Evolutionary conservation across 1,140 invertebrate genomes (phyloP), one percentile per base, ranked within the genome.

Genomic region (Drosophila tropicalis): DNA sequence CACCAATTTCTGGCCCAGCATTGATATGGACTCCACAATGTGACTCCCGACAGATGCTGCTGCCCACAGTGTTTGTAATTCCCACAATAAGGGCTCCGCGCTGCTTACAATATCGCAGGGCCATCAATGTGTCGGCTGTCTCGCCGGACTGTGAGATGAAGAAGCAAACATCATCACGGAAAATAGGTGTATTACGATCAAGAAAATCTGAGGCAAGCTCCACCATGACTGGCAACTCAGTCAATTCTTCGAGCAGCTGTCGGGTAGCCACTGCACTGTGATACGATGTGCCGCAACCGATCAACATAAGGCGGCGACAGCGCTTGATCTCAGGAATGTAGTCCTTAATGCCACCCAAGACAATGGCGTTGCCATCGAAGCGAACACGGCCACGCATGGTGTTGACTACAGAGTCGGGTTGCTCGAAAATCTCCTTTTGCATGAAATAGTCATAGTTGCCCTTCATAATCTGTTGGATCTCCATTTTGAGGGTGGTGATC

Each of bases 341-440:
- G 81, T 99, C 98, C 62, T 97, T 94, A 63, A 95, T 95, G 25
- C 94, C 95, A 69, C 94, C 94, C 41, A 95, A 91, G 10, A 93
- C 94, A 12, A 95, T 94, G 29, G 94, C 93, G 62, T 94, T 80
- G 22, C 77, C 98, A 91, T 99, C 97, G 57, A 93, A 98, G 97
- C 22, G 99, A 94, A 86, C 99, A 95, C 99, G 95, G 22, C 99
- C 99, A 92, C 99, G 95, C 99, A 99, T 99, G 0, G 99, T 99
- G 91, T 99, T 99, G 1, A 99, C 96, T n/a, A 99, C 98, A 15
- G 98, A 99, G 91, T 99, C 99, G 0, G 98, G 98, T 91, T 99
- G 99, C 92, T 99, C 99, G 93, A 99, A 99, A 90, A 99, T 99
- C 94, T 99, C 99, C 92, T 99, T 99, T 92, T 99, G 98, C 99